phyloP scores from a whole-genome alignment of 2,113 vertebrate genomes.

The Salvelinus sp. region DNA sequence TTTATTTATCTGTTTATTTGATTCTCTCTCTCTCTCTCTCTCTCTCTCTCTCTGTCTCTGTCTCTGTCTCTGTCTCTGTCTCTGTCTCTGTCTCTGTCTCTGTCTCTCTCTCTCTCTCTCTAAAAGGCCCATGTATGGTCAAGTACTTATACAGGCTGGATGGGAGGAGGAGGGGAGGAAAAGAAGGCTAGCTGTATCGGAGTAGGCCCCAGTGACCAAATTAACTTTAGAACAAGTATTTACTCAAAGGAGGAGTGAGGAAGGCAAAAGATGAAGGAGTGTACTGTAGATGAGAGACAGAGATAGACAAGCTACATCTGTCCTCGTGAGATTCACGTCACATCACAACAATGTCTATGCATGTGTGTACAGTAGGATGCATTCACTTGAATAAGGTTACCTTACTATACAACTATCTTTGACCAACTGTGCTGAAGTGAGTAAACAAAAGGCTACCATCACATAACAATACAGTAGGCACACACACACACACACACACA shows the following conservation, averaged over 20 bases:
- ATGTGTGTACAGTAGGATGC: not conserved
- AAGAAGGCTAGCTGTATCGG: slow-evolving; percentile 20
- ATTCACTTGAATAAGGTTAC: not conserved
- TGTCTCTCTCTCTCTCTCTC: not conserved
- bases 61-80: not conserved
- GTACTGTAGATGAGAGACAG: slow-evolving; percentile 2
- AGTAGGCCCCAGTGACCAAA: slow-evolving; percentile 46
- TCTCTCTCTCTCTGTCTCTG: not conserved
- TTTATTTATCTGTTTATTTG: not conserved
- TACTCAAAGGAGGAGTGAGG: slow-evolving; percentile 35
- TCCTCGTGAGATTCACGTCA: not conserved
- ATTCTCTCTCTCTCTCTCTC: not conserved
- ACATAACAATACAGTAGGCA: not conserved
- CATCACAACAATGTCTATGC: not conserved
- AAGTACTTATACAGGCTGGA: slow-evolving; percentile 30
- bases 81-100: not conserved
- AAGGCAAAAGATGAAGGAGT: slow-evolving; percentile 18
- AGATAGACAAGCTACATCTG: not conserved
- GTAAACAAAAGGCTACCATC: not conserved
- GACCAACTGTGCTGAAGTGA: not conserved
- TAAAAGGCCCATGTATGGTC: slow-evolving; percentile 57
- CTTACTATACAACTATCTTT: not conserved
- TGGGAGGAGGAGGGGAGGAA: slow-evolving; percentile 45
- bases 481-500: no score
- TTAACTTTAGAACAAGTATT: slow-evolving; percentile 31